Base-by-base conservation (phyloP, 2,113 vertebrate genomes). In the Pao palembangensis region DNA sequence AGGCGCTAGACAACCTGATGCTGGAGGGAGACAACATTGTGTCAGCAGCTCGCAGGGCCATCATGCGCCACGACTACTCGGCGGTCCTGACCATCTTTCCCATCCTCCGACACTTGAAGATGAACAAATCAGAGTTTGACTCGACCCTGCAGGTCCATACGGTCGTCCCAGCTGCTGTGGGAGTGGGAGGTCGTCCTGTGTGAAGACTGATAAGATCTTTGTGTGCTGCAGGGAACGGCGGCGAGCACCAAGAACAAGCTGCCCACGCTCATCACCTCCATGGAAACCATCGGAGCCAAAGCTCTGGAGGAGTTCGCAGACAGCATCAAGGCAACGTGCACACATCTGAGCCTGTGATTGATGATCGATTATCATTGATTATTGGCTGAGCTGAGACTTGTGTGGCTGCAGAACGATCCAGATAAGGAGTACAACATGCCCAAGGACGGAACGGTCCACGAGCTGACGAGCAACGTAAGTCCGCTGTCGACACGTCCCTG, bases 361-460 rank as follows among this genome's bases (percentile, higher is more conserved):
- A 20, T 43, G n/a, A 5, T 5, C 34, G 0, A 16, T 44, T 44
- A 13, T 48, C 5, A 6, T 1, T 13, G 1, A 0, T 18, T 4
- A 0, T 3, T 46, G 2, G 59, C 52, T 20, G 5, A 0, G 17
- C 4, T 53, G 2, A 47, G n/a, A 5, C 44, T 17, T 1, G 3
- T 51, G 16, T 41, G 0, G 19, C 60, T 21, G 17, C 74, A 98
- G 96, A 98, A 96, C 3, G 95, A 99, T 65, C 96, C 96, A 0
- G 97, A 99, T 79, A 99, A 99, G 61, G 97, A 99, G 44, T 98
- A 98, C 84, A 99, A 98, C 88, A 98, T 99, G 97, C 96, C 97
- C 23, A 98, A 98, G 79, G 97, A 98, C 0, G 96, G 96, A 31
- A 98, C 97, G 0, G 96, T 99, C 20, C 97, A 99, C 0, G 96